Evolutionary conservation across 2,888 invertebrate species (phyloP).

Genomic region (Rhamphomyia laevipes): DNA sequence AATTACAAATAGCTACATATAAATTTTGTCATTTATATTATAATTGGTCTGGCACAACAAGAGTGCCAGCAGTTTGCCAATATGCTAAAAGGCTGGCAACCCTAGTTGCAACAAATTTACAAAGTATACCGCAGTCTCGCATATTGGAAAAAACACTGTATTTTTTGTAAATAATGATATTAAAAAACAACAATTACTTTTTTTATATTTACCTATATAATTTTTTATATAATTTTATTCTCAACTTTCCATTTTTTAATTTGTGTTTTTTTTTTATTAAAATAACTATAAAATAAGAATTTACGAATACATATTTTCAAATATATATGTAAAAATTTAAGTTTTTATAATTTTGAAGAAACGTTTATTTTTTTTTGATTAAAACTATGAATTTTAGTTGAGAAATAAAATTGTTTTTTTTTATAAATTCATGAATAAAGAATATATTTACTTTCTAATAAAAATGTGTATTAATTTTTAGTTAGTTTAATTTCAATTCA

Average conservation of each 20-base stretch:
- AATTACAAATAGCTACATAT: slow-evolving; percentile 72
- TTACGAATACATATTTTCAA: too few species aligned
- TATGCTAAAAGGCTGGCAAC: slow-evolving; percentile 92
- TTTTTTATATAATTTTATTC: background rate
- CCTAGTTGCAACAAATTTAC: slow-evolving; percentile 69
- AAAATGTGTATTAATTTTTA: too few species aligned
- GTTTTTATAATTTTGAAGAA: too few species aligned
- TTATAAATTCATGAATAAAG: too few species aligned
- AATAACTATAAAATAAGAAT: too few species aligned
- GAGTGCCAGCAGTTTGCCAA: slow-evolving; percentile 88
- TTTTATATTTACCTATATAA: slow-evolving; percentile 1
- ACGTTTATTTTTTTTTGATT: too few species aligned
- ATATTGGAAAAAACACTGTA: slow-evolving; percentile 54
- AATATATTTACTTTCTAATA: too few species aligned
- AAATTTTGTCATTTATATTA: slow-evolving; percentile 85
- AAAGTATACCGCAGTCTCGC: slow-evolving; percentile 52
- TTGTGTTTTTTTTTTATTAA: too few species aligned
- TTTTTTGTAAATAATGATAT: slow-evolving; percentile 45
- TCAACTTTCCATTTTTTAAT: background rate
- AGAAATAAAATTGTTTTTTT: too few species aligned
- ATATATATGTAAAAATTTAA: too few species aligned
- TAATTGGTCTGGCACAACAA: slow-evolving; percentile 77
- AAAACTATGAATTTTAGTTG: too few species aligned
- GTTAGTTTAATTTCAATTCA: too few species aligned
- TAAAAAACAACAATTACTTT: slow-evolving; percentile 17